These are phyloP conservation scores for Epirrhoe tristata DNA, from an alignment of 2,888 invertebrate genomes.

Conservation along the genomic window DNA sequence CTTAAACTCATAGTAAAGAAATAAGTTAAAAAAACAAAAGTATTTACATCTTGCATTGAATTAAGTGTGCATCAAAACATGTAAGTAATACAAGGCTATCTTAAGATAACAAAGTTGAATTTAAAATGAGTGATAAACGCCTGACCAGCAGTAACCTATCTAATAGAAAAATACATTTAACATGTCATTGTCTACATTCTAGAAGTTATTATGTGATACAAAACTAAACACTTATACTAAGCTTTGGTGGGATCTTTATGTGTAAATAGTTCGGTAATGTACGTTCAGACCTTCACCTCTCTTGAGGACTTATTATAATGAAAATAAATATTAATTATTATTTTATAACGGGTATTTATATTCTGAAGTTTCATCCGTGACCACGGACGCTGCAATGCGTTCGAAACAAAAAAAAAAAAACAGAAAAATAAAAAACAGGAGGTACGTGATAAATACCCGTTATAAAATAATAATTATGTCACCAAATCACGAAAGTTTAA, in stretches of 20 bases:
- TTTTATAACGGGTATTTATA: too few relatives aligned
- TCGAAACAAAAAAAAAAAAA: too few relatives aligned
- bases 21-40: slow-evolving; percentile 3
- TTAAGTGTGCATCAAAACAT: slow-evolving; percentile 1
- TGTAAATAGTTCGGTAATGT: slow-evolving; percentile 72
- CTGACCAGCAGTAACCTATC: slow-evolving; percentile 35
- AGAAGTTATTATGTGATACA: slow-evolving; percentile 63
- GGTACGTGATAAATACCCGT: too few relatives aligned
- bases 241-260: slow-evolving; percentile 84
- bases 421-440: too few relatives aligned
- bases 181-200: slow-evolving; percentile 55
- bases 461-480: too few relatives aligned
- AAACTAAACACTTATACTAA: slow-evolving; percentile 79
- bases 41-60: slow-evolving; percentile 16
- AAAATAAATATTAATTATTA: slow-evolving; percentile 28
- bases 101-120: not conserved
- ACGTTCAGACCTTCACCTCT: slow-evolving; percentile 50
- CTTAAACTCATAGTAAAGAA: slow-evolving; percentile 12
- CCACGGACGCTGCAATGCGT: too few relatives aligned
- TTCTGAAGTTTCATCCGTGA: too few relatives aligned
- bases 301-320: slow-evolving; percentile 35
- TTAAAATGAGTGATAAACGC: slow-evolving; percentile 16
- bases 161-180: slow-evolving; percentile 61
- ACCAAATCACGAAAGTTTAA: too few relatives aligned
- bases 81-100: not conserved